Conservation (phyloP, 2,113 vertebrate genomes). For the Nerophis ophidion region DNA sequence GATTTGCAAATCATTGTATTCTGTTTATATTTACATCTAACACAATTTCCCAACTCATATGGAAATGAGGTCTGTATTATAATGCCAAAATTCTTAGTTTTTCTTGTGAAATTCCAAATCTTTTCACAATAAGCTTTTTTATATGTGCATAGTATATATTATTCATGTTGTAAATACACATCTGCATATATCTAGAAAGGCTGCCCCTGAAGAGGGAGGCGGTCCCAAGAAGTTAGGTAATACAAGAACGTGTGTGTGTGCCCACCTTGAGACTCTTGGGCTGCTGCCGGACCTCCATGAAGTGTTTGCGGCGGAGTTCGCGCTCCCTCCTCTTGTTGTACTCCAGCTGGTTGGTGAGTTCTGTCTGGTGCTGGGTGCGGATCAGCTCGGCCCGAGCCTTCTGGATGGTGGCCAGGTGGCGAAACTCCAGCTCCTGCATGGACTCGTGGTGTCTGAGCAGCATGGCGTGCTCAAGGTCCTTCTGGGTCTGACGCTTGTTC, state of each 20-base stretch:
- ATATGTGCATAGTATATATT: too few relatives aligned
- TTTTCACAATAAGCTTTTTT: too few relatives aligned
- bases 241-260: not conserved
- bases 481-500: conserved; percentile 96
- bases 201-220: too few relatives aligned
- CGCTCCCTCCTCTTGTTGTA: conserved; percentile 97
- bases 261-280: conserved; percentile 95
- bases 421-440: conserved; percentile 98
- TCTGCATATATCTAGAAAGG: too few relatives aligned
- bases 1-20: too few relatives aligned
- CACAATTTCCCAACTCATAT: too few relatives aligned
- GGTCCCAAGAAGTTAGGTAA: too few relatives aligned
- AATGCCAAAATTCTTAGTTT: too few relatives aligned
- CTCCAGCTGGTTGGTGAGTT: conserved; percentile 98
- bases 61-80: too few relatives aligned
- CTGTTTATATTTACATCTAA: too few relatives aligned
- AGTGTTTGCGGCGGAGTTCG: conserved; percentile 93
- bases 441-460: conserved; percentile 95
- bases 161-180: too few relatives aligned
- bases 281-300: conserved; percentile 97
- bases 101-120: too few relatives aligned
- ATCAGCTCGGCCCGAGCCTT: conserved; percentile 94
- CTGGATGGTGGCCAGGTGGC: conserved; percentile 92
- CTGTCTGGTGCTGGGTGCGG: conserved; percentile 94
- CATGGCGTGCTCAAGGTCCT: conserved; percentile 97